Percentiles rank a stretch among this genome's conserved stretches.
Conservation (phyloP, 2,888 invertebrate species). For the Tetheella fluctuosa region DNA sequence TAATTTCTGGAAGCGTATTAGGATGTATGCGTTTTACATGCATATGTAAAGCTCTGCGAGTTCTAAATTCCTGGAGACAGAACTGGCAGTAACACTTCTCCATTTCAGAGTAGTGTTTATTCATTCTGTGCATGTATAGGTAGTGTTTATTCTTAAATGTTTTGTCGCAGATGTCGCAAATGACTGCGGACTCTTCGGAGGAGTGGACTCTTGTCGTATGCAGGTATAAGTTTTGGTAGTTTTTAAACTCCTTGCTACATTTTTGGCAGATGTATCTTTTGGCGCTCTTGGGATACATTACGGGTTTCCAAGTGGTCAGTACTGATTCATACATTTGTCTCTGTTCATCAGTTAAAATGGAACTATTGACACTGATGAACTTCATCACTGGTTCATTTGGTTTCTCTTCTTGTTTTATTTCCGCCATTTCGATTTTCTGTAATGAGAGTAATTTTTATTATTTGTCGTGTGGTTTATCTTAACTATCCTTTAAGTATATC, state of each 20-base stretch:
- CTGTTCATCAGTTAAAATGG: constrained; percentile 67
- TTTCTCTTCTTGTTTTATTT: constrained; percentile 9
- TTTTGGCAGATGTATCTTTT: constrained; percentile 72
- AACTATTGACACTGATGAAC: constrained; percentile 70
- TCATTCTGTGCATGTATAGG: constrained; percentile 79
- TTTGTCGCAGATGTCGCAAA: constrained; percentile 74
- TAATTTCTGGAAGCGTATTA: constrained; percentile 68
- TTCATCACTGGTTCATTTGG: constrained; percentile 51
- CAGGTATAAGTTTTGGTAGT: constrained; percentile 73
- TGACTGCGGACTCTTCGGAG: constrained; percentile 69
- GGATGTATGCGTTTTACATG: constrained; percentile 73
- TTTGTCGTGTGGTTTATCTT: neutral
- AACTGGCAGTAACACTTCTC: constrained; percentile 76
- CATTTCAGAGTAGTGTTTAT: constrained; percentile 75
- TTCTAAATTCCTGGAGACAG: constrained; percentile 74
- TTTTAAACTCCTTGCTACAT: constrained; percentile 76
- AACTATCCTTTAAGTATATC: too few relatives aligned
- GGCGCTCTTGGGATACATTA: constrained; percentile 62
- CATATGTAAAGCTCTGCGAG: constrained; percentile 70
- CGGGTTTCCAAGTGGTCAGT: constrained; percentile 72
- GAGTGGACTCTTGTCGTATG: constrained; percentile 77
- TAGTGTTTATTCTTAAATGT: constrained; percentile 79
- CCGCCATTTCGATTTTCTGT: constrained; percentile 7
- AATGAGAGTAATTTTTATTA: neutral
- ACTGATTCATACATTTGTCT: constrained; percentile 77